Evolutionary conservation across 1,140 invertebrate species (phyloP), one percentile per base, ranked within the genome.

Genomic region (Zophobas morio): DNA sequence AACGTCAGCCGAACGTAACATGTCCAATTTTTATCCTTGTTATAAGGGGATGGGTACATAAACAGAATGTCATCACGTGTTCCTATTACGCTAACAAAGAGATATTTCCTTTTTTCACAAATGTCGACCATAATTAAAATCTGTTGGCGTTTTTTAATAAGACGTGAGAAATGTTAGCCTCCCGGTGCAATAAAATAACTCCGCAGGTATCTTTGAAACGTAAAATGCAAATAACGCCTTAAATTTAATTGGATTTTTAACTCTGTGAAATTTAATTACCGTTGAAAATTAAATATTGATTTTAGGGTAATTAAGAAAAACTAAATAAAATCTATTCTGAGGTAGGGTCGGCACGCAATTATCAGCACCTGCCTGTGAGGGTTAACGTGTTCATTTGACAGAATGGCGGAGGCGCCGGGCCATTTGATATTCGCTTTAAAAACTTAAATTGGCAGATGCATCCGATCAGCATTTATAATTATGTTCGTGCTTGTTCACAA

Each of bases 171-270:
- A 46, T 4, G 35, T 57, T 57, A 57, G 34, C 6, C 33, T 56
- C 34, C 34, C 6, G 34, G 39, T 66, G 36, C n/a, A 51, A 20
- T 20, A 20, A 20, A 20, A 51, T 51, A 51, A 46, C 6, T 39
- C 20, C 39, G 60, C 20, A 42, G 39, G 33, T 39, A 66, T 39
- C 60, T 66, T 66, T 42, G 40, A 66, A 66, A 66, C 33, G 60
- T 66, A 39, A 66, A 66, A 32, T 66, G 37, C n/a, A 60, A 46
- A 4, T 39, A 60, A 36, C 56, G 60, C 39, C 42, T 63, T 42
- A 42, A 40, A 66, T 66, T 66, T 66, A 66, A 66, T 66, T 66
- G 60, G 42, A 66, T 66, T 66, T 66, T 66, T 66, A 66, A 42
- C 60, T 39, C 4, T 66, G 8, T 33, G 60, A 66, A 66, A 66